phyloP scores from a whole-genome alignment of 2,113 vertebrate species.

The Pandion haliaetus region DNA sequence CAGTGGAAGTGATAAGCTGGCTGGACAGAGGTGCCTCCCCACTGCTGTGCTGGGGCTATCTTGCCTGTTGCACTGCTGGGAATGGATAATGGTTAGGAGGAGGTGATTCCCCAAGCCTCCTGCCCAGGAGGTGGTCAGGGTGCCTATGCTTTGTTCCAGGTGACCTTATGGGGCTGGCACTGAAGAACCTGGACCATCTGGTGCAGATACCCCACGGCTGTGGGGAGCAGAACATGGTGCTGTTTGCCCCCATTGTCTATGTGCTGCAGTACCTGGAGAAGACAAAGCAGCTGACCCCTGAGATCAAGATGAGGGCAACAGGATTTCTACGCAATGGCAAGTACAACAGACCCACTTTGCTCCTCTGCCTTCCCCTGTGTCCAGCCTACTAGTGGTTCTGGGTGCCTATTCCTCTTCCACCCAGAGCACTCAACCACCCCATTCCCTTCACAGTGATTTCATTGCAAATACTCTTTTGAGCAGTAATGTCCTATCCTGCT shows the following conservation, averaged over 20 bases:
- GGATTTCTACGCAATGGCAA: conserved; percentile 76
- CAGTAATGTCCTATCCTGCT: neutral
- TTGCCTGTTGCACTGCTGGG: neutral
- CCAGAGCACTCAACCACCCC: neutral
- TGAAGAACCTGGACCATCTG: conserved; percentile 78
- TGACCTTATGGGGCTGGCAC: conserved; percentile 79
- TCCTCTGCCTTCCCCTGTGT: neutral
- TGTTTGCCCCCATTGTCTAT: conserved; percentile 84
- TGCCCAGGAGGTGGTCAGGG: neutral
- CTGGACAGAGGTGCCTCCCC: neutral
- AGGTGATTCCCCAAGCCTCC: neutral
- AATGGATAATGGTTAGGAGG: neutral
- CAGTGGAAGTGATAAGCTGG: neutral
- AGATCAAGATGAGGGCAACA: conserved; percentile 67
- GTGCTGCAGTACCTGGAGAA: conserved; percentile 82
- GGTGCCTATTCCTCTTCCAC: neutral
- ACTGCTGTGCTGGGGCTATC: neutral
- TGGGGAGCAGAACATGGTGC: conserved; percentile 89
- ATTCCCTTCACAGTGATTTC: neutral
- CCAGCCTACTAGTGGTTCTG: neutral
- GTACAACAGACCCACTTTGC: neutral
- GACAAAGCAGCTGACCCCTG: conserved; percentile 74
- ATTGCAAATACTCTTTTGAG: neutral
- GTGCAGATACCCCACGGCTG: conserved; percentile 79
- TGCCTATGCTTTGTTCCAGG: conserved; percentile 59